Evolutionary conservation across 2,888 invertebrate species (phyloP), one percentile per base, ranked within the genome.

Genomic region (Nesidiocoris tenuis): DNA sequence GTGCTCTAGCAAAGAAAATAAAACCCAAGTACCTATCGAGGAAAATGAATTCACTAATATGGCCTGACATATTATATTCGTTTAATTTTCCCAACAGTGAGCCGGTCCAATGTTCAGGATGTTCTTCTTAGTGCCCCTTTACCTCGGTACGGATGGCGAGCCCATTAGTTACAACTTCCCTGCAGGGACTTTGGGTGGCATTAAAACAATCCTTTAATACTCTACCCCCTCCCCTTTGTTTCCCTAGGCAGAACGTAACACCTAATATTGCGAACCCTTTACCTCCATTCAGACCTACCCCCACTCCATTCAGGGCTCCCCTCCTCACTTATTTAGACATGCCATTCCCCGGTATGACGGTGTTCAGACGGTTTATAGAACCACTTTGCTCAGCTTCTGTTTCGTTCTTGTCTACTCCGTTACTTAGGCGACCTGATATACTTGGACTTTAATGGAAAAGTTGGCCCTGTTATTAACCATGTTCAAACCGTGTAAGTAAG

Each of bases 141-240:
- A 39, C 39, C 39, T 39, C 39, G 12, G 39, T 3, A 7, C 12
- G 12, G 39, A 7, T 39, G 39, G 5, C 39, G 39, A 39, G 39
- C 39, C 70, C 70, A 59, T 70, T 70, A 70, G 59, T 70, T 70
- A 70, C 70, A 39, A 39, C 39, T 39, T 39, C 39, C 25, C 57
- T 70, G 57, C 57, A 22, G 59, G 70, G 65, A 22, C 22, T 59
- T 70, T 59, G 9, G 70, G 70, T 70, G 24, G 70, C 70, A 70
- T 70, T 70, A 70, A 57, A 22, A 70, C 70, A 70, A 70, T 70
- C 70, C 70, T 59, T 39, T 39, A 39, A 39, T 39, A 39, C 39
- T 39, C 39, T 39, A 7, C 39, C 39, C 39, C 39, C 39, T 7
- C 3, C 39, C 39, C 39, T 39, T 39, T 39, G 39, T 39, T 39